Evolutionary conservation across 2,113 vertebrate species (phyloP), one percentile per base, ranked within the genome.

Genomic region (Epinephelus lanceolatus): DNA sequence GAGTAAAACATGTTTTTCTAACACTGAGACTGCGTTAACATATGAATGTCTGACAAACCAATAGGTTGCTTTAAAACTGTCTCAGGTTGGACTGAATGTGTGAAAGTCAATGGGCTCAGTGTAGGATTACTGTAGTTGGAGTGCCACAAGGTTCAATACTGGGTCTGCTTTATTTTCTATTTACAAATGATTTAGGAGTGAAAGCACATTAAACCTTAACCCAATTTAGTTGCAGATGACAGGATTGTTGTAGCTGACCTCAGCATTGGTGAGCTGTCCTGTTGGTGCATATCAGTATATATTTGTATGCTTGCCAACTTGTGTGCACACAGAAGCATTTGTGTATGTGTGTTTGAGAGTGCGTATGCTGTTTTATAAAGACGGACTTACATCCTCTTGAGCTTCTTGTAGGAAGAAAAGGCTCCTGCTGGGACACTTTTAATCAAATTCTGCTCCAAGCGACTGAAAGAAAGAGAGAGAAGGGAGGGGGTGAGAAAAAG

Each of bases 361-460:
- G 75, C 66, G 42, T 80, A 19, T 18, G 21, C 19, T 57, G 21
- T n/a, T 76, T 33, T 6, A 42, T 75, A 17, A 30, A 76, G 37
- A 23, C 19, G 23, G 73, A 96, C 98, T 99, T 94, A 99, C 98
- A 99, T 98, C 91, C 98, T 96, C 92, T 99, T 99, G 73, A 99
- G 97, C 84, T 99, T 99, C 96, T 99, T 99, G 93, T 99, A 99
- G 45, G 96, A 94, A 37, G 95, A 95, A 93, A 99, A 99, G 80
- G 98, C 98, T 95, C 97, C 98, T 9, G 97, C 94, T 3, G 97
- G 96, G 90, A 99, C 96, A 85, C 91, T 93, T 93, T 97, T 99
- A 95, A 99, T 99, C 94, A 98, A 93, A 92, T 99, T 99, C 94
- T 99, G 98, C 93, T 99, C 98, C 92, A 99, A 94, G 88, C 98